Evolutionary conservation across 2,797 vertebrate genomes (phyloP).

Genomic region (Chrysocyon brachyurus): DNA sequence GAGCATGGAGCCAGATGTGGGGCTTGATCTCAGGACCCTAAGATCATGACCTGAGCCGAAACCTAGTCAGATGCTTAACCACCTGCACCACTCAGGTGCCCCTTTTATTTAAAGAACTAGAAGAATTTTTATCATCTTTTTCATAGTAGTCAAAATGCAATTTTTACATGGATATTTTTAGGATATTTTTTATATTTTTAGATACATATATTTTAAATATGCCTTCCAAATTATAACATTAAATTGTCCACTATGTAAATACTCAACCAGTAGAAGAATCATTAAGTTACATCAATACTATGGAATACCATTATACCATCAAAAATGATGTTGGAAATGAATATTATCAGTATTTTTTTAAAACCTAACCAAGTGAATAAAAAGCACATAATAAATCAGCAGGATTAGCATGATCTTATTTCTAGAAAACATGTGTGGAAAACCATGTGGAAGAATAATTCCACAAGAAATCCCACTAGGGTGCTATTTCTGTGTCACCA

Average conservation of each 20-base stretch:
- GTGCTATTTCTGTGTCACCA: background rate
- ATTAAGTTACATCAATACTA: background rate
- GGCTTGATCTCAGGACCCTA: background rate
- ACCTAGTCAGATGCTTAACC: background rate
- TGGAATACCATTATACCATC: background rate
- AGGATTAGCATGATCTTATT: background rate
- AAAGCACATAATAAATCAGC: background rate
- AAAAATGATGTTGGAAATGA: slow-evolving; percentile 13
- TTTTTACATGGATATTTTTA: slow-evolving; percentile 18
- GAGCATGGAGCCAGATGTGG: background rate
- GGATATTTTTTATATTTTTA: background rate
- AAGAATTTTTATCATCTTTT: background rate
- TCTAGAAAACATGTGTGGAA: background rate
- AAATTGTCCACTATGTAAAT: background rate
- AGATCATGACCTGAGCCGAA: background rate
- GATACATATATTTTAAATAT: background rate
- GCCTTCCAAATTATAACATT: background rate
- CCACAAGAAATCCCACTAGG: background rate
- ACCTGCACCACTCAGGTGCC: background rate
- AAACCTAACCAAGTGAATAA: background rate
- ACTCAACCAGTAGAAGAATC: background rate
- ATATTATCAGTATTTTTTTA: background rate
- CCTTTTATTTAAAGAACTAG: background rate
- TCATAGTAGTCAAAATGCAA: background rate
- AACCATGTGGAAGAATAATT: background rate